A percentile compares a stretch with the other conserved stretches of the same genome.
phyloP scores from a whole-genome alignment of 2,797 vertebrate species.

The Pogonophryne albipinna region DNA sequence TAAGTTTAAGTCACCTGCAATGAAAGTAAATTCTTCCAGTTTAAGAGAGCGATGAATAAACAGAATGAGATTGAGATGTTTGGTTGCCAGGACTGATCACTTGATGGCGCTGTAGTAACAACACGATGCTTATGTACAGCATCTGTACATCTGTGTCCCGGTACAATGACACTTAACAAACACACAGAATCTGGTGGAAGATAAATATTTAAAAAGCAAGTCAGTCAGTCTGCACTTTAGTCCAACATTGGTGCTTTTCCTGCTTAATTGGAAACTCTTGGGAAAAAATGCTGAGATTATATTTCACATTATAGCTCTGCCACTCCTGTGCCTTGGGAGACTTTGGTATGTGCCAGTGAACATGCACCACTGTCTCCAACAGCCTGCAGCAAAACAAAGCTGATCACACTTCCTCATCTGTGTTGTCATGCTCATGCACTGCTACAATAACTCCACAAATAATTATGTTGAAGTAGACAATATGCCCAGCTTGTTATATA shows the following conservation, averaged over 20 bases:
- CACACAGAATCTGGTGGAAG: constrained; percentile 21
- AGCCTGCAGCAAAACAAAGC: constrained; percentile 46
- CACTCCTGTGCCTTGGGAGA: constrained; percentile 61
- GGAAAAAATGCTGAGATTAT: constrained; percentile 28
- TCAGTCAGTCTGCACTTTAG: not conserved
- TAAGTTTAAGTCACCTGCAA: constrained; percentile 35
- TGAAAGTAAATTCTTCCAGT: constrained; percentile 16
- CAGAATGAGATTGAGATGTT: constrained; percentile 41
- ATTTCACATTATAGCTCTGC: constrained; percentile 31
- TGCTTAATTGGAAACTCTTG: not conserved
- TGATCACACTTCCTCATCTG: constrained; percentile 59
- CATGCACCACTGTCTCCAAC: constrained; percentile 51
- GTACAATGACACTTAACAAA: constrained; percentile 22
- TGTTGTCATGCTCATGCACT: constrained; percentile 60
- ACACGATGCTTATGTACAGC: constrained; percentile 41
- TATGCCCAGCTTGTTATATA: not conserved
- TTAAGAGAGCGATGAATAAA: constrained; percentile 26
- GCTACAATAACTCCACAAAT: constrained; percentile 41
- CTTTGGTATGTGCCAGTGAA: constrained; percentile 51
- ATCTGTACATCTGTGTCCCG: constrained; percentile 27
- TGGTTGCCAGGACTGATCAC: constrained; percentile 56
- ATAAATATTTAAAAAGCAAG: constrained; percentile 18
- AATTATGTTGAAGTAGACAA: constrained; percentile 10
- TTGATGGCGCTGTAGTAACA: constrained; percentile 81
- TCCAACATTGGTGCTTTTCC: not conserved